Conservation (phyloP, 1,140 invertebrate genomes). For the Oryctes rhinoceros region DNA sequence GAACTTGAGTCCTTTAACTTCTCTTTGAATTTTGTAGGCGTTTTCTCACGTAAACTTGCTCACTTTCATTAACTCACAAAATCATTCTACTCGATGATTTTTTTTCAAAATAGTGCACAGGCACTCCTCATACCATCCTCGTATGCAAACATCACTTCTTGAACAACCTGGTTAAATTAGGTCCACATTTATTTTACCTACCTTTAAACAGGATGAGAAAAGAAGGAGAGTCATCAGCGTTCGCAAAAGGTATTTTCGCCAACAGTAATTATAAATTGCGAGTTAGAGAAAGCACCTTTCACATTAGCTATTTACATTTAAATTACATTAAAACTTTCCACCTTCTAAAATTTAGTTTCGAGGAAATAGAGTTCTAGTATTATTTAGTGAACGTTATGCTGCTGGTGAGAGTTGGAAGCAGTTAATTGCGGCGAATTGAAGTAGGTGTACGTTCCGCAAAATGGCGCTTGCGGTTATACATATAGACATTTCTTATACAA, state of each 20-base stretch:
- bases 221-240: background rate
- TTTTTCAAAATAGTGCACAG: too few species aligned
- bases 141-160: background rate
- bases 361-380: background rate
- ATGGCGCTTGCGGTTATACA: background rate
- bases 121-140: too few species aligned
- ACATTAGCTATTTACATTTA: background rate
- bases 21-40: too few species aligned
- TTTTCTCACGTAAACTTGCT: too few species aligned
- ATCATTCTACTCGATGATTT: too few species aligned
- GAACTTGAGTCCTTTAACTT: too few species aligned
- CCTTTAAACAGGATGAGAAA: background rate
- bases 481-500: too few species aligned
- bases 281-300: background rate
- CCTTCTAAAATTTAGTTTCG: background rate
- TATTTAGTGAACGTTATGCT: background rate
- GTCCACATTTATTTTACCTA: background rate
- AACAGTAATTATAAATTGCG: background rate
- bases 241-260: background rate
- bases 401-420: background rate
- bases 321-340: background rate
- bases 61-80: too few species aligned
- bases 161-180: background rate
- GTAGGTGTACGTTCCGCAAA: background rate
- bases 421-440: background rate